These are phyloP conservation scores for Sitta carolinensis DNA, from an alignment of 2,797 vertebrate genomes.

Conservation along the genomic window DNA sequence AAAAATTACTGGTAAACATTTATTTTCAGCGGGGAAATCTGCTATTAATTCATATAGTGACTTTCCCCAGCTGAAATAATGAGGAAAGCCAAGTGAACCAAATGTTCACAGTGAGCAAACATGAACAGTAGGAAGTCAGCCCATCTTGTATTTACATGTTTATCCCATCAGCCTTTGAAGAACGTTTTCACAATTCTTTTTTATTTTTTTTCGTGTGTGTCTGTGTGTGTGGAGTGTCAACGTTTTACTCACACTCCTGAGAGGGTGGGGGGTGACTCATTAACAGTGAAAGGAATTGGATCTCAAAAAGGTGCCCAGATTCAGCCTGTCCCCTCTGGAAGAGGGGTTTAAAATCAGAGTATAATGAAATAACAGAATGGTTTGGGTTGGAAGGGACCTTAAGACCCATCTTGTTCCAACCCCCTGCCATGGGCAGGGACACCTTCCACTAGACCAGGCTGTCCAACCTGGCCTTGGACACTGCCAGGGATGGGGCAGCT, in stretches of 20 bases:
- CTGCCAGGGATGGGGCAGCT: background rate
- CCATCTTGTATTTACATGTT: slow-evolving; percentile 73
- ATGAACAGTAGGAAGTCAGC: slow-evolving; percentile 69
- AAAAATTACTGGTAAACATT: slow-evolving; percentile 75
- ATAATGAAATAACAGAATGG: background rate
- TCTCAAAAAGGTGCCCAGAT: background rate
- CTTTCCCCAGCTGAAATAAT: slow-evolving; percentile 80
- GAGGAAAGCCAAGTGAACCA: slow-evolving; percentile 77
- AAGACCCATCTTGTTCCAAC: background rate
- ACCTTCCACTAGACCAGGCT: accelerated
- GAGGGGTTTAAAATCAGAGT: background rate
- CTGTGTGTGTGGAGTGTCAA: background rate
- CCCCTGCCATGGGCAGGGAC: background rate
- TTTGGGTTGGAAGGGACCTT: background rate
- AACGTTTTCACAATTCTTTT: background rate
- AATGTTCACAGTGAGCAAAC: slow-evolving; percentile 78
- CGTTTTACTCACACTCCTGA: background rate
- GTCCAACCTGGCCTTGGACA: background rate
- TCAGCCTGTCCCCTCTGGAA: background rate
- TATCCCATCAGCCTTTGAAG: slow-evolving; percentile 66
- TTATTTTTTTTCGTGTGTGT: background rate
- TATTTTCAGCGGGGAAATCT: slow-evolving; percentile 81
- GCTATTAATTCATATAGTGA: slow-evolving; percentile 81
- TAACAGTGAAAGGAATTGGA: background rate
- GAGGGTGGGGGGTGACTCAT: background rate